Evolutionary conservation across 2,888 invertebrate genomes (phyloP).

Genomic region (Tuberolachnus salignus): DNA sequence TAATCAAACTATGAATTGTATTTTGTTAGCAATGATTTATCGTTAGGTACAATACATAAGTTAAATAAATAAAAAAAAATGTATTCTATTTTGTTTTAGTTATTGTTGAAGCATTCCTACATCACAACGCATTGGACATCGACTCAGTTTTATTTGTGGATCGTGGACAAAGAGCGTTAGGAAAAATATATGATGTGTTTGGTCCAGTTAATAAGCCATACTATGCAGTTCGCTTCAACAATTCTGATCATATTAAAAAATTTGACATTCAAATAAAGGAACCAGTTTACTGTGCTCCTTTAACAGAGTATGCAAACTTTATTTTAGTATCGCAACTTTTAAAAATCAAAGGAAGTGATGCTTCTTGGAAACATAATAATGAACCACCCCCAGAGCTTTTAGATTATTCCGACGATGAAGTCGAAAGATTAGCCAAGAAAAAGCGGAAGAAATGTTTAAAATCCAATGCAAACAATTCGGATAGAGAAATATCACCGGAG

Average conservation of each 20-base stretch:
- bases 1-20: no score
- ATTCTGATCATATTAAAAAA: conserved; percentile 73
- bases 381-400: conserved; percentile 76
- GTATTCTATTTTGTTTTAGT: conserved; percentile 67
- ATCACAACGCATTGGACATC: conserved; percentile 79
- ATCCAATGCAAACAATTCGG: background rate
- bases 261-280: conserved; percentile 72
- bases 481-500: background rate
- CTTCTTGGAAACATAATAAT: conserved; percentile 82
- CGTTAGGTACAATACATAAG: no score
- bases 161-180: conserved; percentile 75
- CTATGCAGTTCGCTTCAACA: conserved; percentile 91
- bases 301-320: conserved; percentile 75
- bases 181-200: conserved; percentile 88
- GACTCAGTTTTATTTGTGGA: conserved; percentile 88
- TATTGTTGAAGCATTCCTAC: conserved; percentile 74
- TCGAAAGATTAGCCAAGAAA: conserved; percentile 67
- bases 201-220: conserved; percentile 84
- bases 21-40: no score
- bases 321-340: conserved; percentile 77
- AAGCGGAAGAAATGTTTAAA: background rate
- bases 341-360: conserved; percentile 84
- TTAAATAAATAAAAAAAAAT: background rate
- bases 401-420: conserved; percentile 90
- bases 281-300: conserved; percentile 83